Evolutionary conservation across 2,888 invertebrate genomes (phyloP).

Genomic region (Anticlea derivata): DNA sequence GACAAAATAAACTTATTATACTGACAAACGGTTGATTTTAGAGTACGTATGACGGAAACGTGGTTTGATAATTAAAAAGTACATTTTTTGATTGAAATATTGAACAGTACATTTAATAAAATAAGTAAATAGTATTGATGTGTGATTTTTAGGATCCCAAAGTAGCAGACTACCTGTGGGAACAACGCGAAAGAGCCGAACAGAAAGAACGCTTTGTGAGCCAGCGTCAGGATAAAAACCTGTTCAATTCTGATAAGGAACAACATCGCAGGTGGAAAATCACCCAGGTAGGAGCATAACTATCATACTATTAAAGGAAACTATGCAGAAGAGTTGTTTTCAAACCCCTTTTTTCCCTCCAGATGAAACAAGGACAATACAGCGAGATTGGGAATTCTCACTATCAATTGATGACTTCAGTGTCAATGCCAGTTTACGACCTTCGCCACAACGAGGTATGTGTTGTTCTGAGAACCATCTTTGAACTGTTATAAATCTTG

Average conservation of each 20-base stretch:
- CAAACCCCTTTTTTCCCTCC: slow-evolving; percentile 25
- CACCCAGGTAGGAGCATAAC: slow-evolving; percentile 54
- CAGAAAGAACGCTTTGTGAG: slow-evolving; percentile 90
- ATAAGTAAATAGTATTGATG: neutral
- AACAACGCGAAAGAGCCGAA: slow-evolving; percentile 90
- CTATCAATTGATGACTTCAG: slow-evolving; percentile 95
- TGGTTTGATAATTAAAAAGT: too few species aligned
- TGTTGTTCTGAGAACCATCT: slow-evolving; percentile 21
- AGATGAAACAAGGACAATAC: slow-evolving; percentile 86
- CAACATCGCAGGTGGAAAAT: slow-evolving; percentile 84
- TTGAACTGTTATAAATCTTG: slow-evolving; percentile 12
- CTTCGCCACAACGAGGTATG: slow-evolving; percentile 93
- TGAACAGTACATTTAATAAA: too few species aligned
- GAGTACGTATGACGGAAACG: too few species aligned
- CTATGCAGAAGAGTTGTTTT: neutral
- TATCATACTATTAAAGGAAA: neutral
- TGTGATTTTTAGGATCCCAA: slow-evolving; percentile 89
- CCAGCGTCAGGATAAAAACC: slow-evolving; percentile 84
- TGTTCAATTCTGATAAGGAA: slow-evolving; percentile 86
- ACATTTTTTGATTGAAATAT: too few species aligned
- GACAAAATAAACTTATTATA: neutral
- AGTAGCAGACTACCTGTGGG: slow-evolving; percentile 96
- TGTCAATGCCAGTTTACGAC: slow-evolving; percentile 97
- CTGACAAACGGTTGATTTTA: too few species aligned
- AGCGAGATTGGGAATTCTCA: slow-evolving; percentile 84